Conservation (phyloP, 2,797 vertebrate genomes). For the Poecilia picta region DNA sequence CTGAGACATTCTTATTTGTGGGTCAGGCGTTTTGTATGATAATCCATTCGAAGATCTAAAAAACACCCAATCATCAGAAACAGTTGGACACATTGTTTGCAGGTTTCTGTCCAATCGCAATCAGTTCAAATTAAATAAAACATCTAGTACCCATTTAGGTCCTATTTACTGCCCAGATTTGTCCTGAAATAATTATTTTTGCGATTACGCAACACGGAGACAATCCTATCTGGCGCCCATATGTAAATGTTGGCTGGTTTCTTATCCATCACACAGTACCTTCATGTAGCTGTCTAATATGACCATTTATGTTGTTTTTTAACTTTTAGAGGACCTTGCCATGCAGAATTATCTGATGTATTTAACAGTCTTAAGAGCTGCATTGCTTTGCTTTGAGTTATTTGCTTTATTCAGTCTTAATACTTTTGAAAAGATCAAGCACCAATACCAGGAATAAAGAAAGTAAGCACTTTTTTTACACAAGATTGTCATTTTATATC, state of each 20-base stretch:
- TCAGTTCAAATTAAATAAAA: slow-evolving; percentile 4
- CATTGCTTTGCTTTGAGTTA: background rate
- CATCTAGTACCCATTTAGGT: background rate
- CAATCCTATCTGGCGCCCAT: background rate
- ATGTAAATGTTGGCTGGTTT: background rate
- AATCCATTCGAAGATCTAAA: background rate
- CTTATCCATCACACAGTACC: background rate
- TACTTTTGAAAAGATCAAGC: no score
- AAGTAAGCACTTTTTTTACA: background rate
- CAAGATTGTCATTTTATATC: background rate
- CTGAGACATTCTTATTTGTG: background rate
- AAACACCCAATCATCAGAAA: background rate
- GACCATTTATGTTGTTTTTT: background rate
- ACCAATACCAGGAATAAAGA: background rate
- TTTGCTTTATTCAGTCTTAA: background rate
- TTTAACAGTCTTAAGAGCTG: background rate
- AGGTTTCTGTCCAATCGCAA: background rate
- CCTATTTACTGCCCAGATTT: background rate
- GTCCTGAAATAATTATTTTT: background rate
- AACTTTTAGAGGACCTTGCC: background rate
- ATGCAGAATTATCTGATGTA: background rate
- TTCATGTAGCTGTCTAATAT: background rate
- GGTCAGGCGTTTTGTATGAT: background rate
- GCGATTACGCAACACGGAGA: background rate
- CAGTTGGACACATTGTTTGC: background rate